Base-by-base conservation (phyloP, 2,888 invertebrate genomes). In the Amphimallon solstitiale region DNA sequence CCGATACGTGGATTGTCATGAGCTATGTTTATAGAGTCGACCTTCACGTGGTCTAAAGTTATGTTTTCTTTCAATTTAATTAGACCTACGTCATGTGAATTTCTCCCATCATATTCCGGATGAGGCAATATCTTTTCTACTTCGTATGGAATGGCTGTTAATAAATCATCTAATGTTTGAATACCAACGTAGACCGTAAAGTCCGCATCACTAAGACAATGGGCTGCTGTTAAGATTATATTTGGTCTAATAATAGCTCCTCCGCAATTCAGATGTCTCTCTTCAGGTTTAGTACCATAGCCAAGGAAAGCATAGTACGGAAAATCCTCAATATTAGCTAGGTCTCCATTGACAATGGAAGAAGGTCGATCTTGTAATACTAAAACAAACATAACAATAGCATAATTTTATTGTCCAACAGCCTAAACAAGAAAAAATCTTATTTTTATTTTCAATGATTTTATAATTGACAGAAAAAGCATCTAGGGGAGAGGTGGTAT, bases 171-270 rank as follows among this genome's bases (percentile, higher is more conserved):
- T n/a, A n/a, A n/a, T 0, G 19, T 54, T n/a, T 12, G 37, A 7
- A 54, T 17, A 10, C 54, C 54, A 17, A 37, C 38, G 19, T 54
- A 54, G 5, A 54, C 38, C 5, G 19, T n/a, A 19, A 54, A 19
- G 19, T 54, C 38, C 3, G 19, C 37, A 2, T 17, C 23, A 21
- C n/a, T 7, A 0, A 66, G 21, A n/a, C 66, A 66, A 35, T 66
- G 66, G 0, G 66, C 62, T 2, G 66, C 66, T 2, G 66, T 66
- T 9, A 66, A 34, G 14, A 66, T 46, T 17, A 52, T n/a, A 19
- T 66, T 38, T 7, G 62, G 45, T 12, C 23, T 14, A 1, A 63
- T 46, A 9, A 66, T 35, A 7, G 54, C 54, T 0, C 66, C 66
- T 0, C 66, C 66, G 17, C 66, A 66, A 12, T 37, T 10, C 1